phyloP scores from a whole-genome alignment of 1,140 invertebrate species.

The Lineus longissimus region DNA sequence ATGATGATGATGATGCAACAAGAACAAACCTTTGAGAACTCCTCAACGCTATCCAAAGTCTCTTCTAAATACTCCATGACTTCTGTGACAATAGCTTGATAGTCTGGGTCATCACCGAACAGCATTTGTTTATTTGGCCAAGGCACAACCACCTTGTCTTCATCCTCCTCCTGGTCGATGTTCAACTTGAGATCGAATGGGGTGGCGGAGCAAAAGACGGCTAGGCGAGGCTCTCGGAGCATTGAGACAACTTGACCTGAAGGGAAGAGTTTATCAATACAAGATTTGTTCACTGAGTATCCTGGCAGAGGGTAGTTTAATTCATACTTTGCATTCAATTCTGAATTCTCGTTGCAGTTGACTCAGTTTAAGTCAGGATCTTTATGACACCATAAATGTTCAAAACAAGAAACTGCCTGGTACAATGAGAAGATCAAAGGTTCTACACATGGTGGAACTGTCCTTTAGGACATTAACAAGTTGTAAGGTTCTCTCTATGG shows the following conservation, averaged over 20 bases:
- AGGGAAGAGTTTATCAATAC: slow-evolving; percentile 12
- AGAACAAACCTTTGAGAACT: not conserved
- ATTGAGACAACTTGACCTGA: slow-evolving; percentile 44
- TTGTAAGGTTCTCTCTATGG: no score
- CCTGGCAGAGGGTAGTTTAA: no score
- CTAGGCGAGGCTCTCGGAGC: slow-evolving; percentile 41
- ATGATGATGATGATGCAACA: no score
- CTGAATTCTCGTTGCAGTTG: no score
- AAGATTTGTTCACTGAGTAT: no score
- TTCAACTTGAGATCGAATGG: slow-evolving; percentile 44
- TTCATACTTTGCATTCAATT: no score
- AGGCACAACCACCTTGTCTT: slow-evolving; percentile 29
- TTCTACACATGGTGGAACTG: no score
- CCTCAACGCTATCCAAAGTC: not conserved
- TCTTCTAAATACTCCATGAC: slow-evolving; percentile 4
- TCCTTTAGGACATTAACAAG: no score
- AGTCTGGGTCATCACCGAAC: slow-evolving; percentile 45
- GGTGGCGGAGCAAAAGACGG: slow-evolving; percentile 48
- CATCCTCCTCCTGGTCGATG: slow-evolving; percentile 44
- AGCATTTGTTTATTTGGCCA: slow-evolving; percentile 49
- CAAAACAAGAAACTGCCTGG: no score
- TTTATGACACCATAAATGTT: no score
- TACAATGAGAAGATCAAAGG: no score
- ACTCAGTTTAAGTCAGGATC: no score
- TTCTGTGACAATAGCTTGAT: slow-evolving; percentile 24